A percentile compares a stretch with the other conserved stretches of the same genome.
phyloP scores from a whole-genome alignment of 1,140 invertebrate species.

The Drusus annulatus region DNA sequence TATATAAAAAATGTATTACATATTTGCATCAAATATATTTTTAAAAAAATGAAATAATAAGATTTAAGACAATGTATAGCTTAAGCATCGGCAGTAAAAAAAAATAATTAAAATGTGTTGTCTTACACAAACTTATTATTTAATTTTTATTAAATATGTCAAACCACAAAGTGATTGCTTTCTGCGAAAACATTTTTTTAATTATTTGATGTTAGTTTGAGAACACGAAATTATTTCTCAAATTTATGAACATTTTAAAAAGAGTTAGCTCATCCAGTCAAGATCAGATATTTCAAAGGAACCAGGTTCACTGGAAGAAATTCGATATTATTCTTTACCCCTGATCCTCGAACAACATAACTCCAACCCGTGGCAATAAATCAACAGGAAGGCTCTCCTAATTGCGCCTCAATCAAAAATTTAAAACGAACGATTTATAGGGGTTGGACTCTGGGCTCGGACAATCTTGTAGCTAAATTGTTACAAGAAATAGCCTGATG shows the following conservation, averaged over 20 bases:
- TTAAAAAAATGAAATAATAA: too few species aligned
- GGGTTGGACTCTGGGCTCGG: conserved; percentile 16
- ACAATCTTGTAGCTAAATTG: conserved; percentile 49
- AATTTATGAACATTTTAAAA: neutral
- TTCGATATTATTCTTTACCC: neutral
- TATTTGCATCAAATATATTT: too few species aligned
- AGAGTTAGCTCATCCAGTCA: neutral
- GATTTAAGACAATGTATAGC: too few species aligned
- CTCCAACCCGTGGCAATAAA: conserved; percentile 47
- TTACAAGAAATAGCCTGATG: conserved; percentile 51
- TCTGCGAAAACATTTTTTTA: too few species aligned
- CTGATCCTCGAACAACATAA: conserved; percentile 35
- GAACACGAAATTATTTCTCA: too few species aligned
- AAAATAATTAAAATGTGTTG: too few species aligned
- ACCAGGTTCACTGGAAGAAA: neutral
- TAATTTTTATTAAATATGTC: too few species aligned
- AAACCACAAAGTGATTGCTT: too few species aligned
- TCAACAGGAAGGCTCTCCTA: conserved; percentile 40
- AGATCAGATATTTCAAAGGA: neutral
- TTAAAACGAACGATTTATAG: conserved; percentile 55
- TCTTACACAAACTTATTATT: too few species aligned
- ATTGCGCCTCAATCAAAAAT: conserved; percentile 58
- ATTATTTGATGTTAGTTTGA: too few species aligned
- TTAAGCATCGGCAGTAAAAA: too few species aligned
- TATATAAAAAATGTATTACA: too few species aligned